Conservation (phyloP, 2,888 invertebrate species). For the Pogonocherus hispidulus region DNA sequence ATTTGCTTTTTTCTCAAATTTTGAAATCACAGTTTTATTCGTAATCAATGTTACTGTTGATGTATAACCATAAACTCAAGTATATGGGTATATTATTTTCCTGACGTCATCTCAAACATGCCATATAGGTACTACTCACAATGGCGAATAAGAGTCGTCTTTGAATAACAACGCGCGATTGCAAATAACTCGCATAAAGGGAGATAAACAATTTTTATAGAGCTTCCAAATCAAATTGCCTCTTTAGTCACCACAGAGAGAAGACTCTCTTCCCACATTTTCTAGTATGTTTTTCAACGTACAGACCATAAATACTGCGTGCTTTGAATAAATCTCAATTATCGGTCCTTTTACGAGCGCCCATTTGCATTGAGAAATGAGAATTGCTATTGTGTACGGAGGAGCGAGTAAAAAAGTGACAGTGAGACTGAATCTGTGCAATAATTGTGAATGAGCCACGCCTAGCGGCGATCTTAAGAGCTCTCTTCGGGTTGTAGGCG, state of each 20-base stretch:
- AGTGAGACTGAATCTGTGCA: constrained; percentile 48
- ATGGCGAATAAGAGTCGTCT: background rate
- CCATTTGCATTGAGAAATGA: constrained; percentile 50
- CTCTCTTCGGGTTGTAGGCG: constrained; percentile 55
- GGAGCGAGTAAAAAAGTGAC: constrained; percentile 44
- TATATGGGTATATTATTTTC: background rate
- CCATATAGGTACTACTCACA: background rate
- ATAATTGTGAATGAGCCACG: constrained; percentile 54
- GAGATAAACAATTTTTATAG: constrained; percentile 10
- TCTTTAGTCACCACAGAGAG: constrained; percentile 1
- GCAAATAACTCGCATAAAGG: constrained; percentile 7
- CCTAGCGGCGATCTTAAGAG: constrained; percentile 50
- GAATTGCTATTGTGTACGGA: constrained; percentile 40
- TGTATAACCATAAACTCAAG: too few relatives aligned
- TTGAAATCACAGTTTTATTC: too few relatives aligned
- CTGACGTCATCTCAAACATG: background rate
- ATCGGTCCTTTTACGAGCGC: constrained; percentile 47
- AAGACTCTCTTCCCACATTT: constrained; percentile 21
- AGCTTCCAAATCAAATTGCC: constrained; percentile 11
- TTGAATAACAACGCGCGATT: background rate
- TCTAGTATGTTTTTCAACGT: background rate
- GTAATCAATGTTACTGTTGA: too few relatives aligned
- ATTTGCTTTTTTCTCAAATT: too few relatives aligned
- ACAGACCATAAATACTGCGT: constrained; percentile 28
- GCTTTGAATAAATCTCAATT: constrained; percentile 50